phyloP scores from a whole-genome alignment of 2,797 vertebrate genomes.

The Karalla daura region DNA sequence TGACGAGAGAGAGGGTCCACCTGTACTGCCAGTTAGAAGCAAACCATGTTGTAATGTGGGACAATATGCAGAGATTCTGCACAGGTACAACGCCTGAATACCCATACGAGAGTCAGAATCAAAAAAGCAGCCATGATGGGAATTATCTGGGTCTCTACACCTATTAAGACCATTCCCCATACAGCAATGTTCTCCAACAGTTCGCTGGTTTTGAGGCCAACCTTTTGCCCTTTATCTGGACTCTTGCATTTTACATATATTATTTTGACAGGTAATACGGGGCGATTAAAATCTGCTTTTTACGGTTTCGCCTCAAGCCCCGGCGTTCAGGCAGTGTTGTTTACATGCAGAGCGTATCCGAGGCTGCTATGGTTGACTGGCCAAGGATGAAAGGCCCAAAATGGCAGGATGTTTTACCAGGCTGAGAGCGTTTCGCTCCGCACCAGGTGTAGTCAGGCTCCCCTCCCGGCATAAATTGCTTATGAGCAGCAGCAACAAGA shows the following conservation, averaged over 20 bases:
- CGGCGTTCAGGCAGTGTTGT: conserved; percentile 45
- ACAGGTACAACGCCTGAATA: conserved; percentile 1
- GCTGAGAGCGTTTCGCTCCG: conserved; percentile 9
- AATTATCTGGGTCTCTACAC: conserved; percentile 15
- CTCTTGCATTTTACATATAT: conserved; percentile 36
- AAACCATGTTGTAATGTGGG: neutral
- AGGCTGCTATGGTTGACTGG: conserved; percentile 43
- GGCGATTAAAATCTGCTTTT: conserved; percentile 51
- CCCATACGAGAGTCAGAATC: neutral
- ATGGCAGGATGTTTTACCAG: conserved; percentile 32
- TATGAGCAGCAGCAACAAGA: neutral
- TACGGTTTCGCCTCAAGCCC: conserved; percentile 14
- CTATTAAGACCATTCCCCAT: conserved; percentile 14
- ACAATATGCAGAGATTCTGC: neutral
- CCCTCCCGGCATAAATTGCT: conserved; percentile 30
- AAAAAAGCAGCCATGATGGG: conserved; percentile 7
- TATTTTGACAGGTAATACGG: conserved; percentile 39
- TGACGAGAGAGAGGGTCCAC: neutral
- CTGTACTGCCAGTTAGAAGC: conserved; percentile 29
- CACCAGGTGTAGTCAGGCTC: conserved; percentile 38
- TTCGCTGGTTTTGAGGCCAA: conserved; percentile 2
- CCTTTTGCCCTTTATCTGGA: conserved; percentile 19
- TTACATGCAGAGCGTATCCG: conserved; percentile 54
- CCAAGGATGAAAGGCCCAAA: conserved; percentile 51
- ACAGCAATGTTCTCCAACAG: neutral